phyloP scores from a whole-genome alignment of 1,140 invertebrate genomes.

The Phymorhynchus buccinoides region DNA sequence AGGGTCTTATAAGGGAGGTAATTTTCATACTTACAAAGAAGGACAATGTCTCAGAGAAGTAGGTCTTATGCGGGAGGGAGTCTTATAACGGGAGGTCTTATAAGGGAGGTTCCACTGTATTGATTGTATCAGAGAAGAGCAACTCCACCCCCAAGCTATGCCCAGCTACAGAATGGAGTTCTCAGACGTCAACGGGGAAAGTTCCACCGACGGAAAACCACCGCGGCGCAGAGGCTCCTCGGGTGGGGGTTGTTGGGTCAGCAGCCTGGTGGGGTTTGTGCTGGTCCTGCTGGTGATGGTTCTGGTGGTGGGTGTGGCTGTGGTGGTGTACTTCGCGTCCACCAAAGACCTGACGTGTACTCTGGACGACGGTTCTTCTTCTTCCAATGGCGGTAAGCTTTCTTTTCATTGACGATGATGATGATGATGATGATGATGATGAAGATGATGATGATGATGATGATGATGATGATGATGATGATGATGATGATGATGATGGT shows the following conservation, averaged over 20 bases:
- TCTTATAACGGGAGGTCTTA: no score
- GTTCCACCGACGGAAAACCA: background rate
- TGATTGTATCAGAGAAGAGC: background rate
- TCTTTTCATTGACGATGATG: no score
- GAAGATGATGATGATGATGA: no score
- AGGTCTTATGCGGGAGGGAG: no score
- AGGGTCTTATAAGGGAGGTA: background rate
- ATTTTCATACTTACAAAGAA: background rate
- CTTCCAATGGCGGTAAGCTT: no score
- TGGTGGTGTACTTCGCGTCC: constrained; percentile 28
- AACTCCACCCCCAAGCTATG: background rate
- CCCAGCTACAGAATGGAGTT: constrained; percentile 30
- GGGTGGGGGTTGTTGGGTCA: constrained; percentile 18
- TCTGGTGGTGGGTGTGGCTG: constrained; percentile 28
- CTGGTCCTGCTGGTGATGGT: constrained; percentile 20
- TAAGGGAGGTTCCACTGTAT: background rate
- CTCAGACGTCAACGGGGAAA: constrained; percentile 21
- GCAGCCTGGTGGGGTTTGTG: constrained; percentile 20
- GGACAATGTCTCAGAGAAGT: background rate
- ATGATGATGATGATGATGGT: no score
- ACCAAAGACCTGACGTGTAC: constrained; percentile 18
- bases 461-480: no score
- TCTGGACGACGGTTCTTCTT: no score
- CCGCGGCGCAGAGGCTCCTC: no score
- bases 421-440: no score